A percentile compares a stretch with the other conserved stretches of the same genome.
phyloP scores from a whole-genome alignment of 2,797 vertebrate genomes.

The Streptopelia turtur region DNA sequence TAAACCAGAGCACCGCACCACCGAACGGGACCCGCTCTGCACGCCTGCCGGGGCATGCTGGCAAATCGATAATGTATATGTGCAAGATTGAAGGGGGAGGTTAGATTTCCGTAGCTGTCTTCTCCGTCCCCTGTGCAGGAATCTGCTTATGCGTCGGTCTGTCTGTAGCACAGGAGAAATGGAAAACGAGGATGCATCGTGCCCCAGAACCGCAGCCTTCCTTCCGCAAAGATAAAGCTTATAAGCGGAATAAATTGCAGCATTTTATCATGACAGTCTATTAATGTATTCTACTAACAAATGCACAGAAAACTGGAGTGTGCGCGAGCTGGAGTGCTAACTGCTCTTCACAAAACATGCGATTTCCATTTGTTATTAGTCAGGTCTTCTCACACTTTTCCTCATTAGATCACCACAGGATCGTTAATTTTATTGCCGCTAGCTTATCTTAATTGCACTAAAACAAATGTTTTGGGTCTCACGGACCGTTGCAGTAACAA shows the following conservation, averaged over 20 bases:
- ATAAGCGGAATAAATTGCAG: background rate
- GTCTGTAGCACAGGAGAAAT: background rate
- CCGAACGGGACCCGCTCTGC: background rate
- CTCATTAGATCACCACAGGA: background rate
- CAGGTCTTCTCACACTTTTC: background rate
- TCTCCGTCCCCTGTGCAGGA: background rate
- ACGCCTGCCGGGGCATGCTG: accelerated
- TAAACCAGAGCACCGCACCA: background rate
- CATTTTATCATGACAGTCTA: accelerated
- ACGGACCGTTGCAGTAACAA: background rate
- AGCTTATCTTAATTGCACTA: background rate
- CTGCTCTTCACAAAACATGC: background rate
- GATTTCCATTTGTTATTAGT: background rate
- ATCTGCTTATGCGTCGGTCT: background rate
- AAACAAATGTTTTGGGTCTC: background rate
- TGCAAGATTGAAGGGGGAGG: too few relatives aligned
- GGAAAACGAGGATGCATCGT: background rate
- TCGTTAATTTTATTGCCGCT: background rate
- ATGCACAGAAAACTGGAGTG: background rate
- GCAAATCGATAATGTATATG: accelerated
- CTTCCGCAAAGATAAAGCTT: background rate
- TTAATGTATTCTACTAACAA: background rate
- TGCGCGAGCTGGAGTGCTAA: background rate
- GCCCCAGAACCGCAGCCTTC: background rate
- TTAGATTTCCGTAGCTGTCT: background rate